Evolutionary conservation across 2,113 vertebrate species (phyloP), one percentile per base, ranked within the genome.

Genomic region (Murina feae): DNA sequence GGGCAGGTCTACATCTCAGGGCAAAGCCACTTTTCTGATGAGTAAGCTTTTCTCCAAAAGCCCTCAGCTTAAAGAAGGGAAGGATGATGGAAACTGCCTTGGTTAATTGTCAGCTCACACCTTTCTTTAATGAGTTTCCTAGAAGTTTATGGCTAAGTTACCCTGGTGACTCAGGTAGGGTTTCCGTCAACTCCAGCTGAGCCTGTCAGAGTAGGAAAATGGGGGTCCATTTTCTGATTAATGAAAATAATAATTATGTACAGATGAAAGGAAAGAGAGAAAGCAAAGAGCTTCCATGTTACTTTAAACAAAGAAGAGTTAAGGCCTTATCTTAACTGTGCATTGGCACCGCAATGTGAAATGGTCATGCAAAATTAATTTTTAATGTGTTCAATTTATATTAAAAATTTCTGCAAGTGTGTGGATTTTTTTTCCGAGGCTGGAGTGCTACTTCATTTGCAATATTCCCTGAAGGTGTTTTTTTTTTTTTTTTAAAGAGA

Each of bases 361-460:
- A 98, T 98, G 98, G 98, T 99, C 98, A 99, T 98, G 98, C 98
- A 98, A 98, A 98, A 98, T 99, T 98, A 98, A 98, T 99, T 98
- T 99, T 98, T 98, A 99, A 99, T 99, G 98, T 98, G 98, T 98
- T 99, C 98, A 99, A 98, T 98, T 98, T 99, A 98, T 98, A 98
- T 99, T 98, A 99, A 98, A 98, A 98, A 99, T 98, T 98, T 98
- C 98, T 99, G 98, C 98, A 99, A 99, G 98, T 98, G 98, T 98
- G 98, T 98, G 98, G 98, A 95, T 98, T 98, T 98, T 98, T 98
- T 98, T 98, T 98, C 98, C 97, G 97, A 98, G 98, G 98, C 98
- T 98, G 97, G 98, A 98, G 98, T 98, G 98, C 97, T 98, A 98
- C 98, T 99, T 99, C 98, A 99, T 98, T 98, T 98, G 98, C 98